phyloP scores from a whole-genome alignment of 2,888 invertebrate species.

The Syrista parreyssii region DNA sequence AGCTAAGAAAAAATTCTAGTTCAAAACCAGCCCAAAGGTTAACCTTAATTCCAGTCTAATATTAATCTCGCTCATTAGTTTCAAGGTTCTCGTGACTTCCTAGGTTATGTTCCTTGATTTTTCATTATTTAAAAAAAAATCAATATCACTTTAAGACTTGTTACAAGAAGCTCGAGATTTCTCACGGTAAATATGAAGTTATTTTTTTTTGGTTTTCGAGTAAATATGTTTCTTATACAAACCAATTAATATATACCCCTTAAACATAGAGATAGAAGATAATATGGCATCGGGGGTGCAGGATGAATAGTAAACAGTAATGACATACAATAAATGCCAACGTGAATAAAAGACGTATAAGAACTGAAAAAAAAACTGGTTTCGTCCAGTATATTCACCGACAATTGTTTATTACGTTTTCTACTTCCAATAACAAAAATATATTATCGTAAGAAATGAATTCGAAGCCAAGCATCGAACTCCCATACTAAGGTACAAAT shows the following conservation, averaged over 20 bases:
- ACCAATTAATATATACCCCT: background rate
- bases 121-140: background rate
- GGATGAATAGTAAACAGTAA: background rate
- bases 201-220: background rate
- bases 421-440: constrained; percentile 57
- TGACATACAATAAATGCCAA: background rate
- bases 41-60: background rate
- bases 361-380: background rate
- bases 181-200: background rate
- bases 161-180: background rate
- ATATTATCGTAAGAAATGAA: constrained; percentile 55
- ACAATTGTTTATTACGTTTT: constrained; percentile 42
- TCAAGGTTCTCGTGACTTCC: background rate
- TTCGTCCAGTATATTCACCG: background rate
- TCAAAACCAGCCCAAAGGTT: background rate
- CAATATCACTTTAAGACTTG: background rate
- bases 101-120: background rate
- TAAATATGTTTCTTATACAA: background rate
- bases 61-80: background rate
- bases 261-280: background rate
- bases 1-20: background rate
- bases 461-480: constrained; percentile 44
- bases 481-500: constrained; percentile 5
- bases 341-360: background rate
- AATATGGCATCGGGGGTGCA: background rate